phyloP scores from a whole-genome alignment of 2,888 invertebrate species.

The Plagodis dolabraria region DNA sequence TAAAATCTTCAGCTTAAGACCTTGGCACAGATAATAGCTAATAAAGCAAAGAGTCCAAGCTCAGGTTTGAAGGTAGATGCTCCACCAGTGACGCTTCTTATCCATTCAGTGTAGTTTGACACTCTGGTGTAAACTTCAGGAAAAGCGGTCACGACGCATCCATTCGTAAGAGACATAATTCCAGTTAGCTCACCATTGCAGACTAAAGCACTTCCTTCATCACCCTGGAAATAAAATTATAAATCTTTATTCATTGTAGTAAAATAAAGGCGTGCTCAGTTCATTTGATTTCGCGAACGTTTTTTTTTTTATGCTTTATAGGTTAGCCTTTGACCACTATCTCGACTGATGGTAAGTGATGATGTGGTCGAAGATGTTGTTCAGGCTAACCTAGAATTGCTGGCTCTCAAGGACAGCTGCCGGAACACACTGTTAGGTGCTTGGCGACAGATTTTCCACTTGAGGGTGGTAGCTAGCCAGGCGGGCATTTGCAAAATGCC shows the following conservation, averaged over 20 bases:
- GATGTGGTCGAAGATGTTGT: no score
- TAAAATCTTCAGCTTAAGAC: constrained; percentile 35
- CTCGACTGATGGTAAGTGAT: no score
- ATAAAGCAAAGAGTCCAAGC: constrained; percentile 42
- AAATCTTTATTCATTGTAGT: background rate
- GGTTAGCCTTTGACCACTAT: no score
- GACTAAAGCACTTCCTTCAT: constrained; percentile 54
- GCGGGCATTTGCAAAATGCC: no score
- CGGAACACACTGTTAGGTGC: no score
- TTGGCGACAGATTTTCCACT: no score
- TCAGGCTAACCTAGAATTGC: no score
- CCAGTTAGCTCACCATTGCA: constrained; percentile 57
- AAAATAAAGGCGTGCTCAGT: no score
- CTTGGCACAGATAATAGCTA: constrained; percentile 42
- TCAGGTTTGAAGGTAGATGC: constrained; percentile 48
- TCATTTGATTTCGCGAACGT: no score
- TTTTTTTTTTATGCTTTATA: no score
- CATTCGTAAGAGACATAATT: constrained; percentile 47
- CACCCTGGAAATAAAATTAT: constrained; percentile 48
- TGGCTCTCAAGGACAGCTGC: no score
- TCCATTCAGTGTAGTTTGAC: constrained; percentile 58
- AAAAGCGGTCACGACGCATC: constrained; percentile 40
- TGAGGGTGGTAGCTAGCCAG: no score
- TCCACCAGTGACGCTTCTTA: constrained; percentile 49
- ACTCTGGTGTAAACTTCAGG: constrained; percentile 64